Conservation (phyloP, 2,888 invertebrate species). For the Hypomecis punctinalis region DNA sequence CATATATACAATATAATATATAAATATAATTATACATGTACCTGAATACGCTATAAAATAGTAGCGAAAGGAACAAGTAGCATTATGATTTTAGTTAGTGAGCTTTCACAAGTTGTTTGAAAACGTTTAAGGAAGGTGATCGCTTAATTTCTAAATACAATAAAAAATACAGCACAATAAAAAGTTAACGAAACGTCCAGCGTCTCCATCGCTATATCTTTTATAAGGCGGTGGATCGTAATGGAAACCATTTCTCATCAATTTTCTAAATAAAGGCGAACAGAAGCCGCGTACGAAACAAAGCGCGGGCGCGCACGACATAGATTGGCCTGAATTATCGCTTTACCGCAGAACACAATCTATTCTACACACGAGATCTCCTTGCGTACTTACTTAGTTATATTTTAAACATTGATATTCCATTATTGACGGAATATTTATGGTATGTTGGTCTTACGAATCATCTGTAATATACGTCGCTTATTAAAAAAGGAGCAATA, state of each 20-base stretch:
- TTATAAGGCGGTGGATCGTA: constrained; percentile 80
- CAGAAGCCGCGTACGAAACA: constrained; percentile 82
- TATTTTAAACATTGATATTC: constrained; percentile 24
- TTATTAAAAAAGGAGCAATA: too few species aligned
- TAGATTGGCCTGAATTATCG: constrained; percentile 85
- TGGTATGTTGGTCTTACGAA: background rate
- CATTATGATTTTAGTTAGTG: too few species aligned
- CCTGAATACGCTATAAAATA: too few species aligned
- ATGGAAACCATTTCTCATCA: constrained; percentile 85
- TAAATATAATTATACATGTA: too few species aligned
- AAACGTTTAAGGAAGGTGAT: too few species aligned
- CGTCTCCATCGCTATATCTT: constrained; percentile 49
- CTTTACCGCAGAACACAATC: constrained; percentile 85
- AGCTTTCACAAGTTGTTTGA: too few species aligned
- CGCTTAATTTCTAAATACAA: too few species aligned
- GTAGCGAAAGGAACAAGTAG: too few species aligned
- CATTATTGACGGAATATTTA: constrained; percentile 1
- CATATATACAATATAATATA: too few species aligned
- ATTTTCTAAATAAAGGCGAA: constrained; percentile 85
- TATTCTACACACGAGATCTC: constrained; percentile 49
- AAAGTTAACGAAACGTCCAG: constrained; percentile 2
- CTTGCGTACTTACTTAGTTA: constrained; percentile 30
- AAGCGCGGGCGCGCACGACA: constrained; percentile 83
- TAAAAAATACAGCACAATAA: too few species aligned
- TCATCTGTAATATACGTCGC: too few species aligned